phyloP scores from a whole-genome alignment of 1,140 invertebrate genomes.

The Helicoverpa zea region DNA sequence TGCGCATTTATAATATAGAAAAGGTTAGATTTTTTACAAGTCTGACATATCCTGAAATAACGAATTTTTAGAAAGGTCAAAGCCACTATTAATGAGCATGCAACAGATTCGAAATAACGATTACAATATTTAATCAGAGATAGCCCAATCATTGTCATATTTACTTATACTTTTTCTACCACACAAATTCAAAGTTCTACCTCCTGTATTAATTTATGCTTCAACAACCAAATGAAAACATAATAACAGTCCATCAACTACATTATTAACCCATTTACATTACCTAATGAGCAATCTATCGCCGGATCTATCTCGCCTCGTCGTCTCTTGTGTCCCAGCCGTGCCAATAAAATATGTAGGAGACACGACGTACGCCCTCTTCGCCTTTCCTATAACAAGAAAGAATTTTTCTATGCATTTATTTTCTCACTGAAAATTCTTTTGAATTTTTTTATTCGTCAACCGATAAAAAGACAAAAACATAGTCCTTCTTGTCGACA shows the following conservation, averaged over 20 bases:
- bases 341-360: constrained; percentile 85
- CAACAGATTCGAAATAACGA: neutral
- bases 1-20: no score
- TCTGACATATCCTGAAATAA: no score
- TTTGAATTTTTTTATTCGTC: constrained; percentile 66
- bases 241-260: constrained; percentile 23
- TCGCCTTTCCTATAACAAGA: constrained; percentile 84
- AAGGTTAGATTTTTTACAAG: no score
- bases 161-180: neutral
- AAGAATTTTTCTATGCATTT: constrained; percentile 85
- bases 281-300: constrained; percentile 57
- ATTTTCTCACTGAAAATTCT: constrained; percentile 79
- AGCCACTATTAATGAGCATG: neutral
- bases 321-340: constrained; percentile 54
- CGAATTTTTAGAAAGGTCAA: no score
- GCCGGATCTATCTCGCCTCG: constrained; percentile 60
- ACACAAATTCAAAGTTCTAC: constrained; percentile 8
- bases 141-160: neutral
- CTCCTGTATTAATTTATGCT: constrained; percentile 2
- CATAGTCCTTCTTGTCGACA: constrained; percentile 25
- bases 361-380: constrained; percentile 73
- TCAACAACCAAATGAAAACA: constrained; percentile 11
- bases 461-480: constrained; percentile 47
- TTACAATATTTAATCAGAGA: neutral
- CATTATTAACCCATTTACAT: constrained; percentile 22